Evolutionary conservation across 1,140 invertebrate genomes (phyloP).

Genomic region (Danaus melanippus): DNA sequence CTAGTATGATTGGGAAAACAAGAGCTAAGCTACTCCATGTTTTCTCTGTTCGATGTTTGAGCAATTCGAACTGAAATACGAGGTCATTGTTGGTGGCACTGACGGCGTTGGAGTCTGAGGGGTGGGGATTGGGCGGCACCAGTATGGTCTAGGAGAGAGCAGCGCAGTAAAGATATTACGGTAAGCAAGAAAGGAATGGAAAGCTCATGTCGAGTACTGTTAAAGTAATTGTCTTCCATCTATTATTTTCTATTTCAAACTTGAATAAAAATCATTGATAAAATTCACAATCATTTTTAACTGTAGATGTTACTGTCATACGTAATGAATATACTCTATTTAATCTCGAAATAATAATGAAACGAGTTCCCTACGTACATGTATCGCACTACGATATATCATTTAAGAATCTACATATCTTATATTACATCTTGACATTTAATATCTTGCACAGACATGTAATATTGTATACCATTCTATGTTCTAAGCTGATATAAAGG

Average conservation of each 20-base stretch:
- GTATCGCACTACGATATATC: too few relatives aligned
- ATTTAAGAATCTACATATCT: too few relatives aligned
- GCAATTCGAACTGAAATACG: slow-evolving; percentile 70
- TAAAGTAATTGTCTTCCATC: slow-evolving; percentile 65
- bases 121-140: slow-evolving; percentile 32
- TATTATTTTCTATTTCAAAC: slow-evolving; percentile 37
- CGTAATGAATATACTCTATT: too few relatives aligned
- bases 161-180: slow-evolving; percentile 58
- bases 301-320: too few relatives aligned
- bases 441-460: too few relatives aligned
- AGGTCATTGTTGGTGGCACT: slow-evolving; percentile 68
- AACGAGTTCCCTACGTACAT: too few relatives aligned
- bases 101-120: slow-evolving; percentile 43
- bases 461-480: too few relatives aligned
- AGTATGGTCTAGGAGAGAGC: slow-evolving; percentile 35
- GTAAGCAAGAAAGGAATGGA: slow-evolving; percentile 61
- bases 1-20: slow-evolving; percentile 20
- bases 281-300: slow-evolving; percentile 1
- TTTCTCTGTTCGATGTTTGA: slow-evolving; percentile 64
- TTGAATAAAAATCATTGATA: slow-evolving; percentile 17
- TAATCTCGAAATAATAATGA: too few relatives aligned
- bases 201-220: slow-evolving; percentile 55
- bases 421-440: too few relatives aligned
- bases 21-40: slow-evolving; percentile 49
- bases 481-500: too few relatives aligned